phyloP scores from a whole-genome alignment of 37 sponge, comb jelly and placozoan species.

The Crambe crambe region DNA sequence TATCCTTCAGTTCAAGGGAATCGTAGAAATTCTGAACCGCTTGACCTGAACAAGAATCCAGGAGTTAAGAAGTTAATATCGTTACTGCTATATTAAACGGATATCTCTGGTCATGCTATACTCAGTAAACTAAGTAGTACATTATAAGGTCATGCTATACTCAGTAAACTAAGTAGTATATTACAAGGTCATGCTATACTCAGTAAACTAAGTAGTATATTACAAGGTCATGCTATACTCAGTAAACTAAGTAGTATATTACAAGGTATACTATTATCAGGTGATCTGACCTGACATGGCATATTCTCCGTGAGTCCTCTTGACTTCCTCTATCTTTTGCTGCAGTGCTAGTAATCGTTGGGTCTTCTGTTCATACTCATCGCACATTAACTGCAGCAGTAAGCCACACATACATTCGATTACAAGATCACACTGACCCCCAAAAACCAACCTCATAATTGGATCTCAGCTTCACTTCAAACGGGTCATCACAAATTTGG shows the following conservation, averaged over 20 bases:
- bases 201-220: background rate
- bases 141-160: no score
- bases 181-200: no score
- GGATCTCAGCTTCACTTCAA: slow-evolving; percentile 87
- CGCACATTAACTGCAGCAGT: slow-evolving; percentile 61
- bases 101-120: no score
- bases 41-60: slow-evolving; percentile 44
- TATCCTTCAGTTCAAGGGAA: slow-evolving; percentile 53
- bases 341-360: slow-evolving; percentile 40
- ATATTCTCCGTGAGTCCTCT: slow-evolving; percentile 36
- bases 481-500: slow-evolving; percentile 76
- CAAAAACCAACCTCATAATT: slow-evolving; percentile 72
- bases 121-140: no score
- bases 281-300: slow-evolving; percentile 45
- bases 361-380: slow-evolving; percentile 64
- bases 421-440: background rate
- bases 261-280: background rate
- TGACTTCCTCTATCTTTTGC: slow-evolving; percentile 46
- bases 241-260: background rate
- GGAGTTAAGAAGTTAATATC: no score
- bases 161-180: no score
- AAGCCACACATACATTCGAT: background rate
- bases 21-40: slow-evolving; percentile 68
- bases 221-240: background rate
- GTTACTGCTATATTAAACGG: no score